Percentiles rank a stretch among this genome's conserved stretches.
Evolutionary conservation across 2,888 invertebrate genomes (phyloP).

Genomic region (Galeruca laticollis): DNA sequence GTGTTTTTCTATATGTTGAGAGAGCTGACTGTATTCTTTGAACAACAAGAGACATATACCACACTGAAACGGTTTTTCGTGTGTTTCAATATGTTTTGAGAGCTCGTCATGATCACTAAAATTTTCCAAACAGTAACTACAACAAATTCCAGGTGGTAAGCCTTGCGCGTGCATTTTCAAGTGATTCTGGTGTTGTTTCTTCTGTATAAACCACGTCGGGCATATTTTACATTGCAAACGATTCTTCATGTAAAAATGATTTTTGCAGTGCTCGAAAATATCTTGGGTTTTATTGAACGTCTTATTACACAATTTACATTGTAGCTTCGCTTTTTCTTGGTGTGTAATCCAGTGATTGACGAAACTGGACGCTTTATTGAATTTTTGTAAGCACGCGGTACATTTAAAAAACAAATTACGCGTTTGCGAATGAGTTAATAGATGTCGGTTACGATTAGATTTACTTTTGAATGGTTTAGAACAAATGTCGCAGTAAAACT

Average conservation of each 20-base stretch:
- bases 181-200: not conserved
- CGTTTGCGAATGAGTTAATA: conserved; percentile 10
- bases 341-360: conserved; percentile 11
- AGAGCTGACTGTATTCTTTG: not conserved
- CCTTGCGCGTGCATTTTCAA: conserved; percentile 1
- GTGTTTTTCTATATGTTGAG: not conserved
- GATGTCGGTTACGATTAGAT: conserved; percentile 14
- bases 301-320: conserved; percentile 5
- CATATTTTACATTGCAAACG: not conserved
- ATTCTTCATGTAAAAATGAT: not conserved
- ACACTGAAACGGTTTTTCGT: conserved; percentile 1
- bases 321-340: conserved; percentile 1
- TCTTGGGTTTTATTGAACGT: conserved; percentile 1
- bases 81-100: not conserved
- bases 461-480: conserved; percentile 13
- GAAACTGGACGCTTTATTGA: conserved; percentile 1
- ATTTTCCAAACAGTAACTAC: not conserved
- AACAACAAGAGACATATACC: not conserved
- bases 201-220: not conserved
- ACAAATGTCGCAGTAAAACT: conserved; percentile 21
- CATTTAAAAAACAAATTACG: conserved; percentile 13
- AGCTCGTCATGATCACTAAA: not conserved
- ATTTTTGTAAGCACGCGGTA: conserved; percentile 2
- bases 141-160: not conserved
- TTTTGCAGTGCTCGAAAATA: not conserved